These are phyloP conservation scores for Adrianichthys oophorus DNA, from an alignment of 2,797 vertebrate species.

Conservation along the genomic window DNA sequence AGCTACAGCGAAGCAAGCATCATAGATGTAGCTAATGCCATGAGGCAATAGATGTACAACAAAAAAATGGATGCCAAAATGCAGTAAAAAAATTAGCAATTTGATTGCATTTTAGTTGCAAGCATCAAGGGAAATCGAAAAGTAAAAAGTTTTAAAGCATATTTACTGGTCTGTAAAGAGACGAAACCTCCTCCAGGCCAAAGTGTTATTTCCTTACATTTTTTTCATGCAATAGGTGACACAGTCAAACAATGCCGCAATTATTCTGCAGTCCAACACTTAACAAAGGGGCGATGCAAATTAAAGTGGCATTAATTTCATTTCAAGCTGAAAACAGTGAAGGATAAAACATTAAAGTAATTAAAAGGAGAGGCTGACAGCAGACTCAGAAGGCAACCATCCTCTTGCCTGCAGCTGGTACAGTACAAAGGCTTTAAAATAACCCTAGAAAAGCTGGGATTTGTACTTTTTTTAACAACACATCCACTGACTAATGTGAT, in stretches of 20 bases:
- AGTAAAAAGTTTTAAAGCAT: slow-evolving; percentile 20
- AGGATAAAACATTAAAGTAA: slow-evolving; percentile 56
- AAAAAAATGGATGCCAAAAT: slow-evolving; percentile 14
- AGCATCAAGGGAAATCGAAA: slow-evolving; percentile 26
- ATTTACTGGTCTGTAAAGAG: slow-evolving; percentile 36
- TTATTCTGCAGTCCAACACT: slow-evolving; percentile 48
- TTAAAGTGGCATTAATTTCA: slow-evolving; percentile 71
- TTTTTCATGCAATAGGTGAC: slow-evolving; percentile 27
- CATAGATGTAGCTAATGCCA: slow-evolving; percentile 12
- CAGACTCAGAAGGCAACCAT: slow-evolving; percentile 38
- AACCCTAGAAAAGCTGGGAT: slow-evolving; percentile 26
- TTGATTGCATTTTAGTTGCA: slow-evolving; percentile 17
- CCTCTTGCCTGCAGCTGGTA: slow-evolving; percentile 53
- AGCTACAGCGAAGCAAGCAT: slow-evolving; percentile 1
- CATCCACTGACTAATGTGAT: slow-evolving; percentile 45
- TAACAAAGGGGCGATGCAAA: slow-evolving; percentile 63
- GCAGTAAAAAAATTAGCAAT: slow-evolving; percentile 1
- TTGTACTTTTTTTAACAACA: slow-evolving; percentile 17
- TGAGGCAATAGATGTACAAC: slow-evolving; percentile 16
- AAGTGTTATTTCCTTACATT: slow-evolving; percentile 39
- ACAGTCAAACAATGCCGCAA: slow-evolving; percentile 61
- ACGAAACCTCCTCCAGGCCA: slow-evolving; percentile 15
- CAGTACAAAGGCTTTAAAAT: slow-evolving; percentile 36
- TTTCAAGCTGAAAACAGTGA: slow-evolving; percentile 46
- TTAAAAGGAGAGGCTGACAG: slow-evolving; percentile 55